These are phyloP conservation scores for Noturus placidus DNA, from an alignment of 2,113 vertebrate genomes.

Conservation along the genomic window DNA sequence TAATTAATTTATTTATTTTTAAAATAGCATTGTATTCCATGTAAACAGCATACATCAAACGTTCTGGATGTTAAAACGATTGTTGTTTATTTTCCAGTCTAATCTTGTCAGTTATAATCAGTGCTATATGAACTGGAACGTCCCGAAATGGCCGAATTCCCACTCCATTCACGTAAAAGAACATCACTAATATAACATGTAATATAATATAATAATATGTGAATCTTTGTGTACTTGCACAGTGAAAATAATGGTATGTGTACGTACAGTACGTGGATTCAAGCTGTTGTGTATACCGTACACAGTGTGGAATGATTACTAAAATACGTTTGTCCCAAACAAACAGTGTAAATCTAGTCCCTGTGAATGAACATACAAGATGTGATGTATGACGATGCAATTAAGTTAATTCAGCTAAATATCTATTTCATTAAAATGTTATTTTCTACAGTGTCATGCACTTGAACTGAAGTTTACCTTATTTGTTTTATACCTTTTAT, in stretches of 20 bases:
- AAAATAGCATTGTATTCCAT: background rate
- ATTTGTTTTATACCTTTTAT: too few relatives aligned
- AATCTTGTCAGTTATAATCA: background rate
- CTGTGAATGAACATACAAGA: background rate
- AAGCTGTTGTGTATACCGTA: background rate
- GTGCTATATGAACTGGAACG: background rate
- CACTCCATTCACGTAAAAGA: background rate
- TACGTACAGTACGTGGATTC: background rate
- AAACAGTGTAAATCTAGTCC: background rate
- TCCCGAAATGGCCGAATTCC: background rate
- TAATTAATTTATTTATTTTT: background rate
- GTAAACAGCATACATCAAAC: background rate
- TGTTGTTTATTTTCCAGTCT: background rate
- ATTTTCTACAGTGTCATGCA: too few relatives aligned
- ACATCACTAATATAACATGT: background rate
- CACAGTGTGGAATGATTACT: background rate
- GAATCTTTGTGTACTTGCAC: background rate
- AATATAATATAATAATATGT: background rate
- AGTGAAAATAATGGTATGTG: background rate
- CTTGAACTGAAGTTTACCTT: too few relatives aligned
- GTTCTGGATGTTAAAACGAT: background rate
- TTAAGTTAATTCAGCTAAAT: too few relatives aligned
- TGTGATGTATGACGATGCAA: background rate
- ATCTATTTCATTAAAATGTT: too few relatives aligned
- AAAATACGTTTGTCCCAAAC: background rate